These are phyloP conservation scores for Triops cancriformis DNA, from an alignment of 1,140 invertebrate species.

Conservation along the genomic window DNA sequence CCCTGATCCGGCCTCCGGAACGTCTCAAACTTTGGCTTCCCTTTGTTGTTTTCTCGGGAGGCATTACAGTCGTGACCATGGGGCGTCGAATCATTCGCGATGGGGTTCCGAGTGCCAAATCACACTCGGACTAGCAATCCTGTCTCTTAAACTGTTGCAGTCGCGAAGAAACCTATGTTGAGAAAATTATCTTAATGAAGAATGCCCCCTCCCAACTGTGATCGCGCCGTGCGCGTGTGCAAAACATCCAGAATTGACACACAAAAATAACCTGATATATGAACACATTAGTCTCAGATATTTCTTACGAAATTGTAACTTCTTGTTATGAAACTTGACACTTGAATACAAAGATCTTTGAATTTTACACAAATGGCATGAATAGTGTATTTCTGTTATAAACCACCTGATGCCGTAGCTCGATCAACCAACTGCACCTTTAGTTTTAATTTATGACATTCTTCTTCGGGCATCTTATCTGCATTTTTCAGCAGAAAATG, in stretches of 20 bases:
- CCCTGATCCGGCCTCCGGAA: background rate
- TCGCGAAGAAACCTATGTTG: too few species aligned
- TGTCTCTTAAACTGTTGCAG: too few species aligned
- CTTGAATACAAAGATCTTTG: slow-evolving; percentile 6
- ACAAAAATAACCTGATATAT: background rate
- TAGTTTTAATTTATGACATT: slow-evolving; percentile 27
- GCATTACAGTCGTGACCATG: slow-evolving; percentile 3
- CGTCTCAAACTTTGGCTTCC: background rate
- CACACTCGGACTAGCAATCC: background rate
- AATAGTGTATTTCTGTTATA: background rate
- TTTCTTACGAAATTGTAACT: background rate
- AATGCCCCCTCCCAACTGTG: background rate
- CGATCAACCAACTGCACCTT: slow-evolving; percentile 31
- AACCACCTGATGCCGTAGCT: background rate
- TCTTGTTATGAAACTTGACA: background rate
- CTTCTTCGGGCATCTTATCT: slow-evolving; percentile 28
- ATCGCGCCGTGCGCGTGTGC: background rate
- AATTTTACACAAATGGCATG: background rate
- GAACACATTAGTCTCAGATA: background rate
- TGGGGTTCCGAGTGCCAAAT: background rate
- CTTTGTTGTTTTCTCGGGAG: background rate
- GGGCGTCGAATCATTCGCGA: background rate
- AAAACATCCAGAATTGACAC: background rate
- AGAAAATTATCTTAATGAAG: too few species aligned
- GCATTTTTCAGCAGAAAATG: slow-evolving; percentile 63